Conservation (phyloP, 2,797 vertebrate genomes). For the Hephaestus fuliginosus region DNA sequence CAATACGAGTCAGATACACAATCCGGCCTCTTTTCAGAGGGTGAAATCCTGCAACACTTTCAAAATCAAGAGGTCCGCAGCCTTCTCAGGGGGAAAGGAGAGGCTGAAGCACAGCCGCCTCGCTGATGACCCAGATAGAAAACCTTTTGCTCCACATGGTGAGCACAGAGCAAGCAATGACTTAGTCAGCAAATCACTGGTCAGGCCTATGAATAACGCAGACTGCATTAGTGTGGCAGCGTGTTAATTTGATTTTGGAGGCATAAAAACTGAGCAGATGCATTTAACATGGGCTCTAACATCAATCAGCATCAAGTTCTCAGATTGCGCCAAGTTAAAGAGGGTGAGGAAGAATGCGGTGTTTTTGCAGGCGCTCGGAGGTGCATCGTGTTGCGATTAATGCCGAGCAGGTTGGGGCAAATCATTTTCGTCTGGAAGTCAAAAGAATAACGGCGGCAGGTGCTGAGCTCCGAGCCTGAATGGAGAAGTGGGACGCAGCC, state of each 20-base stretch:
- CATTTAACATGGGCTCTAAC: conserved; percentile 6
- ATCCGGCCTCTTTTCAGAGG: conserved; percentile 9
- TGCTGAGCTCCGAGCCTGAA: conserved; percentile 36
- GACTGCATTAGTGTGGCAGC: conserved; percentile 29
- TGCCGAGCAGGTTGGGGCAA: conserved; percentile 22
- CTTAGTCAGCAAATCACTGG: conserved; percentile 66
- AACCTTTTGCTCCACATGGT: conserved; percentile 52
- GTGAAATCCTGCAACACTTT: conserved; percentile 36
- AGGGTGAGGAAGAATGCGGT: conserved; percentile 12
- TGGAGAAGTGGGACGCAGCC: conserved; percentile 35
- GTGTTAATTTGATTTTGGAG: conserved; percentile 48
- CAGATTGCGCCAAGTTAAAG: not conserved
- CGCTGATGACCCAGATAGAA: conserved; percentile 76
- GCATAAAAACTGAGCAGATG: conserved; percentile 8
- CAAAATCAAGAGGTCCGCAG: conserved; percentile 31
- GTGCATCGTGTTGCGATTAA: conserved; percentile 30
- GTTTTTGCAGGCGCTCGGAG: conserved; percentile 10
- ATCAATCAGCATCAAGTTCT: conserved; percentile 37
- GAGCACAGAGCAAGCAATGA: conserved; percentile 45
- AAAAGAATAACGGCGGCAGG: conserved; percentile 61
- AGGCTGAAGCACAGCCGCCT: conserved; percentile 37
- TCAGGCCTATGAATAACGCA: conserved; percentile 61
- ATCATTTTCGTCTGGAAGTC: conserved; percentile 29
- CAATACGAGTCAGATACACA: conserved; percentile 18
- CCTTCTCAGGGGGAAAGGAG: conserved; percentile 41